Percentiles rank a stretch among this genome's conserved stretches.
Evolutionary conservation across 1,140 invertebrate species (phyloP).

Genomic region (Camponotus floridanus): DNA sequence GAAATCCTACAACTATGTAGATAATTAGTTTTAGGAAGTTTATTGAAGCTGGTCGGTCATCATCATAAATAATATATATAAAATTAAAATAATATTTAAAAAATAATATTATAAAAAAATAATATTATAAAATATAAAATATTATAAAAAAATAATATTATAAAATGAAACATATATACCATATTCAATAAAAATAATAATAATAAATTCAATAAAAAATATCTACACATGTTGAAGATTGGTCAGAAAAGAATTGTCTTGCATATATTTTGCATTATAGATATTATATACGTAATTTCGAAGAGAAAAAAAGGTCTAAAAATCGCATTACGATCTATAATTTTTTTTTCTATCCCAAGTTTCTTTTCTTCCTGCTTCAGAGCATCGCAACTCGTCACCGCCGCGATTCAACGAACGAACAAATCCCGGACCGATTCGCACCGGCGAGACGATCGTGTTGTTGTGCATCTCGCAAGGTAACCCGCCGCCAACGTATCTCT

Average conservation of each 20-base stretch:
- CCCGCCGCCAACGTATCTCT: slow-evolving; percentile 86
- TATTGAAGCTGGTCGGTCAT: not conserved
- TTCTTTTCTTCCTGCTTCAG: slow-evolving; percentile 76
- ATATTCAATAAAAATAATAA: too few relatives aligned
- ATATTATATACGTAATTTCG: too few relatives aligned
- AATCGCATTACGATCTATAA: not conserved
- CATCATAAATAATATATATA: not conserved
- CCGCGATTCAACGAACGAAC: slow-evolving; percentile 86
- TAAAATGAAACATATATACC: too few relatives aligned
- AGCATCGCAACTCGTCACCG: slow-evolving; percentile 84
- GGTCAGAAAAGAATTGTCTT: too few relatives aligned
- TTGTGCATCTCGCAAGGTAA: slow-evolving; percentile 87
- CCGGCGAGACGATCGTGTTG: slow-evolving; percentile 86
- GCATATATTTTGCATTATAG: too few relatives aligned
- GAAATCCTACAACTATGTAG: slow-evolving; percentile 3
- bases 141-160: too few relatives aligned
- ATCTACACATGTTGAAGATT: too few relatives aligned
- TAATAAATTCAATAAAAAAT: too few relatives aligned
- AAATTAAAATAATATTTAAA: not conserved
- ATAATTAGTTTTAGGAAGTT: slow-evolving; percentile 18
- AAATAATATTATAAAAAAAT: too few relatives aligned
- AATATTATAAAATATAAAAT: too few relatives aligned
- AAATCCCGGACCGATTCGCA: slow-evolving; percentile 84
- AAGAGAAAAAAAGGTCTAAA: not conserved
- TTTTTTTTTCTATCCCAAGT: not conserved